Conservation (phyloP, 1,140 invertebrate species). For the Ceratina calcarata region DNA sequence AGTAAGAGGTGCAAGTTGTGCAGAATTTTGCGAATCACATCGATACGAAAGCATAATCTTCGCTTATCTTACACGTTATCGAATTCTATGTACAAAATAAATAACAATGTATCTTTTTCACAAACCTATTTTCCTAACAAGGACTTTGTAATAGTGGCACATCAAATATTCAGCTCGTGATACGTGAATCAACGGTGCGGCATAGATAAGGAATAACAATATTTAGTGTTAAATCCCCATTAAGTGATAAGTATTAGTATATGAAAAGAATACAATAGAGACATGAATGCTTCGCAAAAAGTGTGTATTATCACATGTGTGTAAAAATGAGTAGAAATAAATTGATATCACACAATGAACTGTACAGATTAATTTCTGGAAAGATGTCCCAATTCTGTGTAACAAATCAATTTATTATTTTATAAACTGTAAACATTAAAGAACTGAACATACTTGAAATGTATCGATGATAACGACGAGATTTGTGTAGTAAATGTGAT, state of each 20-base stretch:
- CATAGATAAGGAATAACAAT: background rate
- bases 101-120: conserved; percentile 10
- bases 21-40: conserved; percentile 55
- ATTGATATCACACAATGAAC: background rate
- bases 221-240: conserved; percentile 6
- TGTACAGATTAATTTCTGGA: background rate
- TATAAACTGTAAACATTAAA: background rate
- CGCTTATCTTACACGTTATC: conserved; percentile 37
- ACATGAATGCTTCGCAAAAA: background rate
- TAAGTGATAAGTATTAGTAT: background rate
- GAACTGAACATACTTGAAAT: background rate
- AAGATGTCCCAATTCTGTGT: background rate
- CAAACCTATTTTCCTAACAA: too few species aligned
- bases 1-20: conserved; percentile 69
- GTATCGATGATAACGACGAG: background rate
- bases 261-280: background rate
- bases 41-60: conserved; percentile 46
- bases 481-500: background rate
- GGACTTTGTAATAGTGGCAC: background rate
- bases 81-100: conserved; percentile 23
- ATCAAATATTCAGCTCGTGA: background rate
- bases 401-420: background rate
- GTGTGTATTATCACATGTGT: conserved; percentile 10
- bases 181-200: conserved; percentile 19
- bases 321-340: background rate